A percentile compares a stretch with the other conserved stretches of the same genome.
phyloP scores from a whole-genome alignment of 2,888 invertebrate genomes.

The Hirtodrosophila cameraria region DNA sequence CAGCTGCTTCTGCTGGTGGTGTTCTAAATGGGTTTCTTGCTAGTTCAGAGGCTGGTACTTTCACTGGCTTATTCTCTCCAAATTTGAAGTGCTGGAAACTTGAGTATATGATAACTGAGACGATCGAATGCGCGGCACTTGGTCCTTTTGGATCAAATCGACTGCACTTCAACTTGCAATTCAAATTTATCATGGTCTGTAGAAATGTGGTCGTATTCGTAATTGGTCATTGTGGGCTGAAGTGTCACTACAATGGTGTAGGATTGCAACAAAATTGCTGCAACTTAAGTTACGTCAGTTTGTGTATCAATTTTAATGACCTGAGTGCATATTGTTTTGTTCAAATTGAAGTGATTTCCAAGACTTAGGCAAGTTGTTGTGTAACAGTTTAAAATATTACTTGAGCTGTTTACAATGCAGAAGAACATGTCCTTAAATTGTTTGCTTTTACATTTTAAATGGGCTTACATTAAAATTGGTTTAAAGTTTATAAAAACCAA shows the following conservation, averaged over 20 bases:
- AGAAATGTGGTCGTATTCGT: conserved; percentile 7
- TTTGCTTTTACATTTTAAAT: too few species aligned
- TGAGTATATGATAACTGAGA: conserved; percentile 26
- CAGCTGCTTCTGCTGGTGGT: too few species aligned
- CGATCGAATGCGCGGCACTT: conserved; percentile 15
- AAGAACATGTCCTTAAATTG: too few species aligned
- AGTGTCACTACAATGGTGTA: neutral
- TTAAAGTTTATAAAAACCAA: too few species aligned
- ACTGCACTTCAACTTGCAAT: conserved; percentile 31
- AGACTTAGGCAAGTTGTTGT: too few species aligned
- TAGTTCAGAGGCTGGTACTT: neutral
- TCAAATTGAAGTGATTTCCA: too few species aligned
- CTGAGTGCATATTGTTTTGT: too few species aligned
- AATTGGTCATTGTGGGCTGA: conserved; percentile 27
- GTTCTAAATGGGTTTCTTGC: conserved; percentile 43
- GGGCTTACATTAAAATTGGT: too few species aligned
- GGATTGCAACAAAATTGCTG: neutral
- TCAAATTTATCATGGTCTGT: conserved; percentile 33
- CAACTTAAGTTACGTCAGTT: neutral
- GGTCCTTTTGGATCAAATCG: conserved; percentile 6
- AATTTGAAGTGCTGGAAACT: conserved; percentile 22
- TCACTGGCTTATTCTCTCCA: conserved; percentile 10
- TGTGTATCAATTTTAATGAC: too few species aligned
- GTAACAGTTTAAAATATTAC: too few species aligned
- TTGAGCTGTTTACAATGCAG: too few species aligned